Evolutionary conservation across 2,888 invertebrate genomes (phyloP).

Genomic region (Noctua comes): DNA sequence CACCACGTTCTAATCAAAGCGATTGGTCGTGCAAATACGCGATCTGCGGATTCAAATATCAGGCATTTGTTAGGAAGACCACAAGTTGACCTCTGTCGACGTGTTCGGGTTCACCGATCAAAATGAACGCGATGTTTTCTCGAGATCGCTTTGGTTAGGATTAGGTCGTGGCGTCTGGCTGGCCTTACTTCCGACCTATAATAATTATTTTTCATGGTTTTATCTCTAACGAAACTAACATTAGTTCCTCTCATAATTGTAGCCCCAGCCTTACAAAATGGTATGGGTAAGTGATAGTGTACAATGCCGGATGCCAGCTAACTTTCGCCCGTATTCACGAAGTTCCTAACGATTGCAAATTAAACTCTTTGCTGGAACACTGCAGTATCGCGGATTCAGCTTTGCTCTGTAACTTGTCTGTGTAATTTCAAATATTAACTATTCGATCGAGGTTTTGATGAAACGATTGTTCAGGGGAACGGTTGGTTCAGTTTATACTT

Average conservation of each 20-base stretch:
- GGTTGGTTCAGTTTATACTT: slow-evolving; percentile 1
- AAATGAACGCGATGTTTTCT: not conserved
- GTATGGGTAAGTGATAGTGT: slow-evolving; percentile 36
- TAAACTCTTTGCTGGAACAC: slow-evolving; percentile 37
- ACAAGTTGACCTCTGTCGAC: not conserved
- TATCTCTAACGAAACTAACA: no score
- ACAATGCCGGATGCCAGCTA: slow-evolving; percentile 33
- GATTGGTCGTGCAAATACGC: not conserved
- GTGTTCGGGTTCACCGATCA: not conserved
- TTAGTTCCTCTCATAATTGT: not conserved
- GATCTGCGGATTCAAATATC: not conserved
- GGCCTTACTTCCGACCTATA: not conserved
- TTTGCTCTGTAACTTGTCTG: slow-evolving; percentile 44
- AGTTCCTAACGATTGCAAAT: slow-evolving; percentile 59
- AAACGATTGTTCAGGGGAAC: not conserved
- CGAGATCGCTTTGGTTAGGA: not conserved
- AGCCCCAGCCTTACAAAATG: slow-evolving; percentile 6
- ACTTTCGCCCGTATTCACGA: slow-evolving; percentile 41
- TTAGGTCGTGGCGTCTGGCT: not conserved
- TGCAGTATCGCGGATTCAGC: slow-evolving; percentile 48
- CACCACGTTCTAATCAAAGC: not conserved
- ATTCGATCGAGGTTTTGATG: slow-evolving; percentile 19
- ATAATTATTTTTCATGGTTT: not conserved
- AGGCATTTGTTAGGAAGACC: not conserved
- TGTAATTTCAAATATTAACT: slow-evolving; percentile 36